Conservation (phyloP, 1,140 invertebrate species). For the Macrobrachium nipponense region DNA sequence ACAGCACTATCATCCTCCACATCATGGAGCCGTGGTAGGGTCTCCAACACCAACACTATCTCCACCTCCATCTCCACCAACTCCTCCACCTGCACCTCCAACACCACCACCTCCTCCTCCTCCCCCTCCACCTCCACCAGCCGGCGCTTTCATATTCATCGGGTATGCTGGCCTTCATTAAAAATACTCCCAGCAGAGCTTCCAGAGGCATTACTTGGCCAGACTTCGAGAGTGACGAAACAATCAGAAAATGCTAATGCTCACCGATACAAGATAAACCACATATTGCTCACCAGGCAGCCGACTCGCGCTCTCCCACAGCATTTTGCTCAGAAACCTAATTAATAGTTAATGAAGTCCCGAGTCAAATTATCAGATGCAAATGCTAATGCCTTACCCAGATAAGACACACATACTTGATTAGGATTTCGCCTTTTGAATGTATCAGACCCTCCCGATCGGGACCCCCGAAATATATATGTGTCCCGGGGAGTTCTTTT, state of each 20-base stretch:
- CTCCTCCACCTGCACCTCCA: too few species aligned
- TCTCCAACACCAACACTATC: too few species aligned
- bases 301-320: constrained; percentile 21
- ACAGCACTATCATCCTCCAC: too few species aligned
- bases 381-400: constrained; percentile 34
- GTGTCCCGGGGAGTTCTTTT: neutral
- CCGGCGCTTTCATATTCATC: neutral
- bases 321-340: constrained; percentile 53
- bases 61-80: too few species aligned
- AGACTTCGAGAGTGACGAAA: constrained; percentile 57
- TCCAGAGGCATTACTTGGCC: constrained; percentile 40
- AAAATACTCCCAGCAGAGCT: constrained; percentile 36
- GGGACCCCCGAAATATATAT: neutral
- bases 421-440: constrained; percentile 3
- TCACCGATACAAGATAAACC: constrained; percentile 54
- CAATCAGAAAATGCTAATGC: constrained; percentile 61
- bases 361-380: constrained; percentile 41
- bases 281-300: constrained; percentile 47
- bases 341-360: constrained; percentile 54
- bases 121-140: neutral
- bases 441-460: neutral
- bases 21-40: too few species aligned
- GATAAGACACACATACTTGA: constrained; percentile 32
- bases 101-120: neutral
- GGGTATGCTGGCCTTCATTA: constrained; percentile 43